phyloP scores from a whole-genome alignment of 2,888 invertebrate species.

The Coelogynopora nodosa region DNA sequence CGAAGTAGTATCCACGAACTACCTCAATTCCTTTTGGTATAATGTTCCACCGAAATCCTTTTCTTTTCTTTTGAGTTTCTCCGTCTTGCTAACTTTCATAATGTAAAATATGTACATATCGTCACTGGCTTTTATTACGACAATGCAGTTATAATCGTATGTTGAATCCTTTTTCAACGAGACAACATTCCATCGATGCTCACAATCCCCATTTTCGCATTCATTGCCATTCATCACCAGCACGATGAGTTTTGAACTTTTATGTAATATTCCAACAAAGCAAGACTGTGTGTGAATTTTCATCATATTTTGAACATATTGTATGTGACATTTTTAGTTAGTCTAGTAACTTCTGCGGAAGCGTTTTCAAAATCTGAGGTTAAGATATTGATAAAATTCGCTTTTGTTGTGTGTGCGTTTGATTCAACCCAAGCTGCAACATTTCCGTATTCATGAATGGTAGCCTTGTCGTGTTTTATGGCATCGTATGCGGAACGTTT shows the following conservation, averaged over 20 bases:
- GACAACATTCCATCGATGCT: too few relatives aligned
- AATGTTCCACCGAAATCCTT: not conserved
- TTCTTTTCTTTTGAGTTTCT: conserved; percentile 3
- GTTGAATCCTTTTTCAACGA: conserved; percentile 17
- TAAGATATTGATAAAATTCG: conserved; percentile 1
- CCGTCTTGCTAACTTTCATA: conserved; percentile 27
- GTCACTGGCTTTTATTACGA: conserved; percentile 18
- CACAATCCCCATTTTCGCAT: not conserved
- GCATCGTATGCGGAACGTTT: conserved; percentile 25
- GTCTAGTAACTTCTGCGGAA: not conserved
- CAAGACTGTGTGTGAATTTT: not conserved
- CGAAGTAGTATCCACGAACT: not conserved
- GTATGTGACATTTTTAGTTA: not conserved
- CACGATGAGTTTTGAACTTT: not conserved
- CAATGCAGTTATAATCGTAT: not conserved
- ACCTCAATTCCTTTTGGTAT: conserved; percentile 15
- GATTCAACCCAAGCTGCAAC: not conserved
- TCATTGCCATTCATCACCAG: not conserved
- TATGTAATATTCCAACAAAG: not conserved
- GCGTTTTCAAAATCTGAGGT: not conserved
- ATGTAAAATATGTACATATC: not conserved
- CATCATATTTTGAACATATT: not conserved
- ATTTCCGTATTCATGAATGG: not conserved
- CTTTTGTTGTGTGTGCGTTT: not conserved
- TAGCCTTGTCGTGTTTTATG: conserved; percentile 7